Conservation (phyloP, 2,113 vertebrate species). For the Neofelis nebulosa region DNA sequence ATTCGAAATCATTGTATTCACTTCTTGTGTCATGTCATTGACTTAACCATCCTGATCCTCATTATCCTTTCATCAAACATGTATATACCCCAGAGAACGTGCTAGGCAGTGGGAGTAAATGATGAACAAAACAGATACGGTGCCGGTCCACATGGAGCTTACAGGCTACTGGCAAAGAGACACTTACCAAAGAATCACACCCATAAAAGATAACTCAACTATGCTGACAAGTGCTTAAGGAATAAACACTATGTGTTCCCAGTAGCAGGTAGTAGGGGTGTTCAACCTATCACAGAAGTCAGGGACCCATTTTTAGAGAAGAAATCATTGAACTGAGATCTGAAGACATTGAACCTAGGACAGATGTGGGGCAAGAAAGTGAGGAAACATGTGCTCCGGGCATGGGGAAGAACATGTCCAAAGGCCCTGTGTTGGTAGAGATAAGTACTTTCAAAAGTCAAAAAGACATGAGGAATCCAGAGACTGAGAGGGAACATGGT, state of each 20-base stretch:
- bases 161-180: background rate
- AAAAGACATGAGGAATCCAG: background rate
- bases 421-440: background rate
- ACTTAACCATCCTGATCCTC: background rate
- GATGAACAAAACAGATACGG: background rate
- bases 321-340: background rate
- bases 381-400: background rate
- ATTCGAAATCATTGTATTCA: background rate
- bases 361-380: background rate
- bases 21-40: background rate
- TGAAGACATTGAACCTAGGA: background rate
- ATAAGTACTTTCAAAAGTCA: background rate
- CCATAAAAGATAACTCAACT: background rate
- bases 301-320: background rate
- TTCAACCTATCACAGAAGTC: background rate
- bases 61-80: background rate
- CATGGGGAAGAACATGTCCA: background rate
- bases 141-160: background rate
- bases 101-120: background rate
- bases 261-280: background rate
- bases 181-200: background rate
- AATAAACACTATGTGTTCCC: too few species aligned
- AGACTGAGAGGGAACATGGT: background rate
- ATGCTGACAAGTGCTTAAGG: background rate
- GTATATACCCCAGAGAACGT: background rate